Evolutionary conservation across 2,797 vertebrate genomes (phyloP).

Genomic region (Heliangelus exortis): DNA sequence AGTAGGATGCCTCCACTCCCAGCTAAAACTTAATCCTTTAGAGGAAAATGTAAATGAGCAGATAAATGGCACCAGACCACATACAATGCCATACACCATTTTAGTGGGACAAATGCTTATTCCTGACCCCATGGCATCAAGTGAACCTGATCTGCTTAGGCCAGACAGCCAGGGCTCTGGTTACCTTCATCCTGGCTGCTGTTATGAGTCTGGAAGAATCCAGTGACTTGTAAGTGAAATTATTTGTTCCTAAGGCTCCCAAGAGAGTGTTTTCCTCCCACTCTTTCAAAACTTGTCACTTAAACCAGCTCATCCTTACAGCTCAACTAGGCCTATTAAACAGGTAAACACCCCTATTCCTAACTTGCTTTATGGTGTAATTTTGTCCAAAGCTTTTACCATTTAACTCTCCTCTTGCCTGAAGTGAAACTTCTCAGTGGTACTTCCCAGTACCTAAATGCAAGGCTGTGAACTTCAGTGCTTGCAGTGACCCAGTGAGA

Average conservation of each 20-base stretch:
- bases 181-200: background rate
- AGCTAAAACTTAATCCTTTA: background rate
- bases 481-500: background rate
- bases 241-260: background rate
- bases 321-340: background rate
- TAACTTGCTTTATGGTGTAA: background rate
- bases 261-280: background rate
- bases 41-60: background rate
- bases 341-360: background rate
- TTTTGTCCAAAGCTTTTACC: background rate
- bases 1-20: background rate
- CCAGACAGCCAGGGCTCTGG: background rate
- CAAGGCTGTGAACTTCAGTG: background rate
- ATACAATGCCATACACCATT: background rate
- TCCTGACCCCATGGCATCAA: background rate
- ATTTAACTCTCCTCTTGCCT: background rate
- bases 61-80: background rate
- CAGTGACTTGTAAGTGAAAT: background rate
- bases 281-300: background rate
- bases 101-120: background rate
- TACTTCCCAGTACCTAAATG: background rate
- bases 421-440: background rate
- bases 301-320: slow-evolving; percentile 20
- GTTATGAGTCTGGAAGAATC: background rate
- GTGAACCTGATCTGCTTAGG: background rate